Conservation (phyloP, 1,140 invertebrate genomes). For the Harpegnathos saltator region DNA sequence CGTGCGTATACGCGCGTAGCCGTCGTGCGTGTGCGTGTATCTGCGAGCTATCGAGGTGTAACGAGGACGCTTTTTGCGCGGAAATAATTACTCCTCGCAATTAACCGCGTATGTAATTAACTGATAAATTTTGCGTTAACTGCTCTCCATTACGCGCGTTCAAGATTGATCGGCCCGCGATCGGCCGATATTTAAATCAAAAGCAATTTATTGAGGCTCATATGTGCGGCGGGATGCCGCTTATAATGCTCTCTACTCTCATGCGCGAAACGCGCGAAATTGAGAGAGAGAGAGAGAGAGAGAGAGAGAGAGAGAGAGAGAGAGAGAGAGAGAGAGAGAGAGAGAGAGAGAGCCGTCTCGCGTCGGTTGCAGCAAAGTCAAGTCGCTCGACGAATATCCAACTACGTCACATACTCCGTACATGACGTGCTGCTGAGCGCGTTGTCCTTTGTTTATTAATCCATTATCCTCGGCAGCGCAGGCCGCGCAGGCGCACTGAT, state of each 20-base stretch:
- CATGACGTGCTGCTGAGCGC: no score
- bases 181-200: constrained; percentile 69
- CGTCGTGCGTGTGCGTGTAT: neutral
- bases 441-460: no score
- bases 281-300: neutral
- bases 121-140: constrained; percentile 79
- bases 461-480: no score
- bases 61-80: constrained; percentile 11
- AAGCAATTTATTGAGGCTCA: constrained; percentile 63
- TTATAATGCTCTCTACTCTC: constrained; percentile 18
- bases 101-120: constrained; percentile 78
- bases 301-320: no score
- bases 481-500: no score
- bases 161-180: constrained; percentile 67
- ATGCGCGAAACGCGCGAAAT: constrained; percentile 11
- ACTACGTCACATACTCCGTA: no score
- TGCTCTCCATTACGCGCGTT: constrained; percentile 60
- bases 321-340: no score
- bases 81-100: constrained; percentile 68
- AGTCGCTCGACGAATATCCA: no score
- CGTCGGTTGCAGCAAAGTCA: no score
- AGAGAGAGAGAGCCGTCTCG: no score
- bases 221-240: neutral
- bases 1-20: neutral
- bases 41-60: constrained; percentile 1